These are phyloP conservation scores for Bolinopsis microptera DNA, from an alignment of 37 sponge, comb jelly and placozoan species.

Conservation along the genomic window DNA sequence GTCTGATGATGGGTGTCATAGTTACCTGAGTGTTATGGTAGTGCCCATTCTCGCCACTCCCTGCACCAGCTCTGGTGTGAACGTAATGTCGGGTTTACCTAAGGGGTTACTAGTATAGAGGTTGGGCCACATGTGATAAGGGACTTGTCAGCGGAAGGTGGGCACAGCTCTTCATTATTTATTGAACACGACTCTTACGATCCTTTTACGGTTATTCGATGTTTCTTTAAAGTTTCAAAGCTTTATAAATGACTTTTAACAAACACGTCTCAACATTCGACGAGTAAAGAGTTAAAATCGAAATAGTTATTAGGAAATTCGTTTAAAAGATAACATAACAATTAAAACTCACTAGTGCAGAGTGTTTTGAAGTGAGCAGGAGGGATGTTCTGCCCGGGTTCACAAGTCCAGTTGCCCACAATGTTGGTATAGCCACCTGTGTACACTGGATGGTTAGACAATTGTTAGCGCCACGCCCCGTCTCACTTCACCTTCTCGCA, in stretches of 20 bases:
- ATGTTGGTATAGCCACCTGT: conserved; percentile 58
- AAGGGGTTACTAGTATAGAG: too few relatives aligned
- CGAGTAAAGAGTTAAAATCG: too few relatives aligned
- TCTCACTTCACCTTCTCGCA: conserved; percentile 15
- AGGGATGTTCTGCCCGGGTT: not conserved
- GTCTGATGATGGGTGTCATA: not conserved
- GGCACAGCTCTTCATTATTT: too few relatives aligned
- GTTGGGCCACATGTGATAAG: too few relatives aligned
- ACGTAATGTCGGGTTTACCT: not conserved
- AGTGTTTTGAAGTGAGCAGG: conserved; percentile 4
- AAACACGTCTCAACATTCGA: too few relatives aligned
- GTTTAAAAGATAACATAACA: too few relatives aligned
- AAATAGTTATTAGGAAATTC: too few relatives aligned
- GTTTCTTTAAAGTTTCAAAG: too few relatives aligned
- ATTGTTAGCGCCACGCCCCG: conserved; percentile 35
- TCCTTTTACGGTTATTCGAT: too few relatives aligned
- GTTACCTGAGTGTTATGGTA: not conserved
- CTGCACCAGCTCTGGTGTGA: not conserved
- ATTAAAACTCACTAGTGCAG: not conserved
- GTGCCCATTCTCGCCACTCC: conserved; percentile 41
- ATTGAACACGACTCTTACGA: too few relatives aligned
- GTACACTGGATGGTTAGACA: conserved; percentile 41
- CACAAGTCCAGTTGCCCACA: conserved; percentile 26
- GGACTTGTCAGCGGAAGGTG: too few relatives aligned
- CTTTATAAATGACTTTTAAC: too few relatives aligned